Evolutionary conservation across 2,797 vertebrate genomes (phyloP).

Genomic region (Cyprinodon diabolis): DNA sequence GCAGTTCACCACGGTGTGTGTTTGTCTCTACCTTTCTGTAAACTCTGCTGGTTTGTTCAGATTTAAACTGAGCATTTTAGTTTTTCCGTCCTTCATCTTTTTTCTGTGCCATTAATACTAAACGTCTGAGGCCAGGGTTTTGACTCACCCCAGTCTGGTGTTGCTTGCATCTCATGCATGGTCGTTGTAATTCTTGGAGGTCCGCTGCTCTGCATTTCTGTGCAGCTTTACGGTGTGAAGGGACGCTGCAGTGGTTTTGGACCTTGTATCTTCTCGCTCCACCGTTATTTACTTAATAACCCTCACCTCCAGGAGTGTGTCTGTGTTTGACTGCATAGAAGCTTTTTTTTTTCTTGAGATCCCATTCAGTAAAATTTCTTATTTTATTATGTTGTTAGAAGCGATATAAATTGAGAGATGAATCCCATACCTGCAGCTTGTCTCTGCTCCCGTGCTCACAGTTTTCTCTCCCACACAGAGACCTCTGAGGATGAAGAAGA

Average conservation of each 20-base stretch:
- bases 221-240: constrained; percentile 33
- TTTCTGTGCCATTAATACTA: constrained; percentile 32
- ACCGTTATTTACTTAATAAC: constrained; percentile 27
- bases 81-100: constrained; percentile 23
- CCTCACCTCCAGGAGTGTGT: neutral
- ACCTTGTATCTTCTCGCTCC: constrained; percentile 20
- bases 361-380: neutral
- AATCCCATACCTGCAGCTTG: constrained; percentile 5
- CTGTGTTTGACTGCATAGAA: constrained; percentile 8
- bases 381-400: constrained; percentile 12
- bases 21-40: constrained; percentile 15
- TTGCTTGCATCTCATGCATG: constrained; percentile 39
- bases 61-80: constrained; percentile 17
- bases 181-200: constrained; percentile 23
- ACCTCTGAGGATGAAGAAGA: constrained; percentile 84
- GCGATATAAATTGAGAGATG: constrained; percentile 33
- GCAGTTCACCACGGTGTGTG: constrained; percentile 17
- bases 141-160: constrained; percentile 44
- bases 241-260: constrained; percentile 44
- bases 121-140: constrained; percentile 37
- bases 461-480: constrained; percentile 68
- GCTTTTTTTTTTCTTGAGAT: constrained; percentile 16
- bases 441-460: constrained; percentile 28
- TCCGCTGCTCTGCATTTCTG: constrained; percentile 41
- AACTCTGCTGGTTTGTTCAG: constrained; percentile 20